These are phyloP conservation scores for Tiliacea citrago DNA, from an alignment of 2,888 invertebrate species.

Conservation along the genomic window DNA sequence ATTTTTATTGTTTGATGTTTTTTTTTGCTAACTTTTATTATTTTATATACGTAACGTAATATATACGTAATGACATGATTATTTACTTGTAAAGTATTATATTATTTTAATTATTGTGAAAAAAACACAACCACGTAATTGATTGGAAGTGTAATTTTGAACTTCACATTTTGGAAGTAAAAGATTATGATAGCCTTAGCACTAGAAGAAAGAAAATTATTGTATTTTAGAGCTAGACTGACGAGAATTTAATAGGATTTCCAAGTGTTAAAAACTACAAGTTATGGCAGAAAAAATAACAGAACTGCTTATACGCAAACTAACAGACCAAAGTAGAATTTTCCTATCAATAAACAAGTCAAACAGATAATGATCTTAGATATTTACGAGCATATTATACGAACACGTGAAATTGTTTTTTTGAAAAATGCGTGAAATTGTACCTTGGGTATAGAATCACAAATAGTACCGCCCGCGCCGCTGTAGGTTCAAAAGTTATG, in stretches of 20 bases:
- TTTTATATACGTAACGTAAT: too few relatives aligned
- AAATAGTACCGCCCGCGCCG: conserved; percentile 13
- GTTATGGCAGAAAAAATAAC: not conserved
- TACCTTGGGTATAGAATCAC: not conserved
- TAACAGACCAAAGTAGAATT: not conserved
- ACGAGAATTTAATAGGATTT: not conserved
- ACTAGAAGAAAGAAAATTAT: not conserved
- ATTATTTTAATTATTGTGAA: too few relatives aligned
- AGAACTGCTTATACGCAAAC: not conserved
- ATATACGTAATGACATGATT: too few relatives aligned
- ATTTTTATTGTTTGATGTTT: too few relatives aligned
- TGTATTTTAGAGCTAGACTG: not conserved
- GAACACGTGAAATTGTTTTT: conserved; percentile 1
- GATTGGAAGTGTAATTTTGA: not conserved
- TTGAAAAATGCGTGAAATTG: conserved; percentile 14
- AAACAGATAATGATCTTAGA: conserved; percentile 36
- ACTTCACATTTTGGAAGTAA: not conserved
- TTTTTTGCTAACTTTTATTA: too few relatives aligned
- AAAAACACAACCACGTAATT: not conserved
- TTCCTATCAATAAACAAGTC: conserved; percentile 44
- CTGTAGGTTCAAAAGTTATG: not conserved
- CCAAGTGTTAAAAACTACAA: not conserved
- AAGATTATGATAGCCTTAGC: not conserved
- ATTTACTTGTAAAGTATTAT: too few relatives aligned
- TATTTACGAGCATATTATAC: conserved; percentile 45